Base-by-base conservation (phyloP, 2,888 invertebrate species). In the Crocallis elinguaria region DNA sequence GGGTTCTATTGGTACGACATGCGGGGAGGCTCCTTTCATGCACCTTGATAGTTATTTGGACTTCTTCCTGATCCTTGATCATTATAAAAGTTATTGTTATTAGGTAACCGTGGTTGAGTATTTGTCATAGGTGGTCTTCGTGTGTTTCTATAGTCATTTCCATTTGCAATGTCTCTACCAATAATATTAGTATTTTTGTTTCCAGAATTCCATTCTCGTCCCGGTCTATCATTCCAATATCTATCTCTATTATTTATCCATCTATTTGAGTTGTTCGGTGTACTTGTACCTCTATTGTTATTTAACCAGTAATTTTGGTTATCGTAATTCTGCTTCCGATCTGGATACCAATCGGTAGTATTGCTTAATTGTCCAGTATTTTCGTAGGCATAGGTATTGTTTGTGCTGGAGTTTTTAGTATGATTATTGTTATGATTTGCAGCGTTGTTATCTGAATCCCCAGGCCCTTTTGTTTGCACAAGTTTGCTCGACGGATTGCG, bases 191-290 rank as follows among this genome's bases (percentile, higher is more conserved):
- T 35, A 13, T 46, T 51, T n/a, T 52, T 30, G 23, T 58, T 55
- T 12, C 45, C 41, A 35, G 32, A 39, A 13, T 57, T 53, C 58
- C 54, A 55, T 14, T 46, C 55, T 36, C 32, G 43, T 5, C 42
- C 37, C 7, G 64, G 60, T 35, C 45, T 57, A 6, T 53, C 52
- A 27, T 55, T 62, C 62, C 56, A 60, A 38, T 58, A 51, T 23
- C 11, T 39, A 8, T 50, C 51, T 39, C 12, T 49, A 6, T 49
- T 21, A 13, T 41, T 38, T 6, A 23, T 13, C 45, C 45, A 25
- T 16, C 32, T 42, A 4, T 51, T 37, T 32, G 46, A 0, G 11
- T 32, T 49, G 1, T 21, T 32, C 9, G n/a, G 1, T 12, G 0
- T 23, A 36, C 9, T 6, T 7, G 44, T 45, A n/a, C 12, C 29